phyloP scores from a whole-genome alignment of 2,888 invertebrate species.

The Drosophila sordidula region DNA sequence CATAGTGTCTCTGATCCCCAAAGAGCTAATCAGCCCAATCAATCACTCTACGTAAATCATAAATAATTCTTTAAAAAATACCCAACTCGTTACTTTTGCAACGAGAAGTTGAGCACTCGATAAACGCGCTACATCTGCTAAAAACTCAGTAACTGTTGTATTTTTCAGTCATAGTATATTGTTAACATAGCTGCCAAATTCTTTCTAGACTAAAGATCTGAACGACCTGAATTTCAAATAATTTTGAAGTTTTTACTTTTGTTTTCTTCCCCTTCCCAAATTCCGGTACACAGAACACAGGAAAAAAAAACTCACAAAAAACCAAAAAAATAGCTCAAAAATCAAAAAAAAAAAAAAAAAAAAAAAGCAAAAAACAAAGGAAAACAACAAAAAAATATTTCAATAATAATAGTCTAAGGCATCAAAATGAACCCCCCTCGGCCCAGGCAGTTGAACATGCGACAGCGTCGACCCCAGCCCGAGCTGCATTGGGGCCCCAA shows the following conservation, averaged over 20 bases:
- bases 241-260: conserved; percentile 20
- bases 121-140: background rate
- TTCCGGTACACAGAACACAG: conserved; percentile 13
- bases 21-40: no score
- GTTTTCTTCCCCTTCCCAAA: conserved; percentile 17
- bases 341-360: background rate
- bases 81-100: background rate
- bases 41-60: no score
- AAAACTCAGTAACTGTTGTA: conserved; percentile 5
- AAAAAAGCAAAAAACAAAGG: background rate
- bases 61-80: background rate
- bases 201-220: conserved; percentile 11
- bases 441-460: conserved; percentile 16
- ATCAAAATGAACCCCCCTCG: conserved; percentile 32
- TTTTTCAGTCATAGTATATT: conserved; percentile 1
- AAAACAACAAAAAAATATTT: background rate
- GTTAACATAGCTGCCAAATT: conserved; percentile 3
- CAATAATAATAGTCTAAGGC: no score
- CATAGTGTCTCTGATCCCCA: no score
- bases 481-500: conserved; percentile 25
- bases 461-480: conserved; percentile 12
- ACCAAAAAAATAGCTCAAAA: background rate
- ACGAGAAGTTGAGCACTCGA: background rate
- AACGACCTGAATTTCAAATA: conserved; percentile 5
- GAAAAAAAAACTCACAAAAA: background rate